A percentile compares a stretch with the other conserved stretches of the same genome.
These are phyloP conservation scores for Andrena bucephala DNA, from an alignment of 2,888 invertebrate genomes.

Conservation along the genomic window DNA sequence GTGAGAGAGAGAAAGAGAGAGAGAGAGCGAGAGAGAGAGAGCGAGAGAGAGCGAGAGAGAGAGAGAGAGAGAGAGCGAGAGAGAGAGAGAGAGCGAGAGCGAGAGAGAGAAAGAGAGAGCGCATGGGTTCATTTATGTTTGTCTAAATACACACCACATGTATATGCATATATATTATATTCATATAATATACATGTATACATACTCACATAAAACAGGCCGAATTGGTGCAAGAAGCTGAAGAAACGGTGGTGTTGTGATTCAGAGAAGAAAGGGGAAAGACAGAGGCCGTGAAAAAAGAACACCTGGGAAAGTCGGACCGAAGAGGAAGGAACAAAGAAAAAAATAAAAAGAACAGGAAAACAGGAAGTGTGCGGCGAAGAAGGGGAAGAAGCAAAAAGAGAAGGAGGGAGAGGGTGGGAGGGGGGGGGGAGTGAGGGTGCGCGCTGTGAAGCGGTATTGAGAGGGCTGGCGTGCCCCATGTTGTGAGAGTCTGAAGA, in stretches of 20 bases:
- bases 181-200: not conserved
- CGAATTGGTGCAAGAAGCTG: constrained; percentile 25
- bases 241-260: constrained; percentile 53
- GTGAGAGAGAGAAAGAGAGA: not conserved
- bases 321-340: constrained; percentile 16
- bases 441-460: constrained; percentile 61
- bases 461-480: constrained; percentile 77
- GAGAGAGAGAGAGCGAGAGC: no score
- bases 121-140: not conserved
- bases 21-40: not conserved
- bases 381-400: constrained; percentile 27
- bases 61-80: not conserved
- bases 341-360: constrained; percentile 21
- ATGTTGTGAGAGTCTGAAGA: constrained; percentile 83
- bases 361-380: constrained; percentile 42
- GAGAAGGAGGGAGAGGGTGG: constrained; percentile 16
- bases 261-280: constrained; percentile 50
- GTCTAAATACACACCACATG: not conserved
- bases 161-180: not conserved
- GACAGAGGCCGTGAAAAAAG: constrained; percentile 39
- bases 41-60: not conserved
- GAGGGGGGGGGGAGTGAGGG: constrained; percentile 32
- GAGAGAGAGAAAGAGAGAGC: no score
- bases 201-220: not conserved
- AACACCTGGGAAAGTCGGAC: constrained; percentile 33